These are phyloP conservation scores for Mesocricetus auratus DNA, from an alignment of 2,113 vertebrate species.

Conservation along the genomic window DNA sequence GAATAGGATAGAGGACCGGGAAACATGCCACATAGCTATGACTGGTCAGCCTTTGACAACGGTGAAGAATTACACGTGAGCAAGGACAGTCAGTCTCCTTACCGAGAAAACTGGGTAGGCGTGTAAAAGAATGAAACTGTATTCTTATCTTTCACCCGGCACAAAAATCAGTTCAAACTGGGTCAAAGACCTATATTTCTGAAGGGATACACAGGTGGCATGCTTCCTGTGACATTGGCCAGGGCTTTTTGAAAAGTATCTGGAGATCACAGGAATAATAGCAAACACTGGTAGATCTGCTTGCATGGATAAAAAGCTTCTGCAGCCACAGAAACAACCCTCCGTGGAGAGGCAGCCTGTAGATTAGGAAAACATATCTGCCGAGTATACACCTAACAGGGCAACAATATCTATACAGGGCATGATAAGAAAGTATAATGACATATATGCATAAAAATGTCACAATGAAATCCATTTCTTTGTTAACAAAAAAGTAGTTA, in stretches of 20 bases:
- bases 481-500: not conserved
- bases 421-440: not conserved
- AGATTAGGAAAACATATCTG: not conserved
- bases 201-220: not conserved
- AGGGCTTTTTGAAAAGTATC: not conserved
- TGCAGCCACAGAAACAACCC: not conserved
- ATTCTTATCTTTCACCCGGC: not conserved
- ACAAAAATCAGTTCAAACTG: not conserved
- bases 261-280: not conserved
- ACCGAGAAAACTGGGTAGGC: not conserved
- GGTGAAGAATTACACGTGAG: not conserved
- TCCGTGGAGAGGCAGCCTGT: not conserved
- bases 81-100: not conserved
- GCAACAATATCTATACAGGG: not conserved
- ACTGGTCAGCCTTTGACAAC: not conserved
- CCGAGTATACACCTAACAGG: not conserved
- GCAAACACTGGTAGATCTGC: not conserved
- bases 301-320: not conserved
- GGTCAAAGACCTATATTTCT: not conserved
- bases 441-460: not conserved
- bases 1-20: not conserved
- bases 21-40: not conserved
- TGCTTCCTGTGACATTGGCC: not conserved
- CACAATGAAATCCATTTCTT: not conserved
- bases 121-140: not conserved